Evolutionary conservation across 1,140 invertebrate species (phyloP), one percentile per base, ranked within the genome.

Genomic region (Drosophila novamexicana): DNA sequence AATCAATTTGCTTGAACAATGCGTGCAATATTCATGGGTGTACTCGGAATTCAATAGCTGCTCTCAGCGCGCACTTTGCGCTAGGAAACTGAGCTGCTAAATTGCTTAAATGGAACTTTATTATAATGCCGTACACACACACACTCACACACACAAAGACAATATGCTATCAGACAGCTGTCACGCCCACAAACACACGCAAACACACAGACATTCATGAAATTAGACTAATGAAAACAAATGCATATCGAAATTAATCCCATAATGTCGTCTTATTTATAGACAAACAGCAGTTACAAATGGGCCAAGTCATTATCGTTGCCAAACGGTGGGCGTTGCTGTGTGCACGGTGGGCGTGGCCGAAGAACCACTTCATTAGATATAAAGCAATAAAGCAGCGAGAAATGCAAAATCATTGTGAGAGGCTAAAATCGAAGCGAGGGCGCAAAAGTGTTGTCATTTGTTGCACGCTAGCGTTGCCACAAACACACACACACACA

Each of bases 201-300:
- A 45, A 63, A 63, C 56, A 58, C 67, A 45, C 42, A 62, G 9
- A 53, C 22, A 16, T 8, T 57, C 54, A 61, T 65, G 56, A 83
- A 89, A 89, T 88, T 88, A 83, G 77, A 77, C 83, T 88, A 88
- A 88, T 88, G 79, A 89, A 89, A 79, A 83, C 77, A 89, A 88
- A 88, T 89, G 80, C 80, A 89, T 77, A 89, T 89, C 69, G 72
- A 80, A 86, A 89, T 89, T 88, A 88, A 89, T 79, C 84, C 84
- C 77, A 89, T 86, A 77, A 76, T 75, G 83, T 88, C 84, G 59
- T 79, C 66, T 72, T 83, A 83, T 88, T 83, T 89, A 83, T 84
- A 80, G 84, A 68, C 64, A 63, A 75, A 49, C 63, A 77, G 67
- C 16, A 45, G 66, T 67, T 67, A 49, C 40, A 74, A 86, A 86